phyloP scores from a whole-genome alignment of 2,797 vertebrate genomes.

The Propithecus deckenii region DNA sequence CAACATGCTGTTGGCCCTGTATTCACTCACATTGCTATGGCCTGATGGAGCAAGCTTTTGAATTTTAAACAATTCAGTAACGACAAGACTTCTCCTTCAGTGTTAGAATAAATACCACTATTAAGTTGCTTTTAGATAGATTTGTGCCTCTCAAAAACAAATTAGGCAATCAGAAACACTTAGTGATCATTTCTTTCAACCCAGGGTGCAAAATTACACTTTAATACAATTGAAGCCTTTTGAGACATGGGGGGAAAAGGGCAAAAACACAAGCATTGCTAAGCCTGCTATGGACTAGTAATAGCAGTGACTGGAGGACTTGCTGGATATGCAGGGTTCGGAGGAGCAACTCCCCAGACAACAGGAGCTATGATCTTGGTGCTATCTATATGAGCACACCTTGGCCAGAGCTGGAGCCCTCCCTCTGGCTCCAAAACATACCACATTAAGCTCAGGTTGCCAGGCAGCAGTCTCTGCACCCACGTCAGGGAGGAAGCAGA shows the following conservation, averaged over 20 bases:
- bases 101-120: constrained; percentile 51
- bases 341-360: background rate
- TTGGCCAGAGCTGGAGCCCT: background rate
- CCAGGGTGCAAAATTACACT: constrained; percentile 46
- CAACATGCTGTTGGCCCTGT: background rate
- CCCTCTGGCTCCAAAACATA: background rate
- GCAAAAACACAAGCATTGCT: background rate
- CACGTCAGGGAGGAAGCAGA: background rate
- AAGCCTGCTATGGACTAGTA: background rate
- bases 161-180: constrained; percentile 67
- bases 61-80: constrained; percentile 27
- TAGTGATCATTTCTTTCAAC: constrained; percentile 45
- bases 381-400: fast-evolving
- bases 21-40: background rate
- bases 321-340: background rate
- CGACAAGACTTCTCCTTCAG: constrained; percentile 16
- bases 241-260: background rate
- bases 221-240: constrained; percentile 51
- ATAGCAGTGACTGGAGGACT: background rate
- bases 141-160: constrained; percentile 46
- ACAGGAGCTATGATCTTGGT: background rate
- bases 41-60: background rate
- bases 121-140: constrained; percentile 53
- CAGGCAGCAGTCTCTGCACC: background rate
- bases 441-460: background rate